Evolutionary conservation across 1,140 invertebrate species (phyloP).

Genomic region (Mizuhopecten yessoensis): DNA sequence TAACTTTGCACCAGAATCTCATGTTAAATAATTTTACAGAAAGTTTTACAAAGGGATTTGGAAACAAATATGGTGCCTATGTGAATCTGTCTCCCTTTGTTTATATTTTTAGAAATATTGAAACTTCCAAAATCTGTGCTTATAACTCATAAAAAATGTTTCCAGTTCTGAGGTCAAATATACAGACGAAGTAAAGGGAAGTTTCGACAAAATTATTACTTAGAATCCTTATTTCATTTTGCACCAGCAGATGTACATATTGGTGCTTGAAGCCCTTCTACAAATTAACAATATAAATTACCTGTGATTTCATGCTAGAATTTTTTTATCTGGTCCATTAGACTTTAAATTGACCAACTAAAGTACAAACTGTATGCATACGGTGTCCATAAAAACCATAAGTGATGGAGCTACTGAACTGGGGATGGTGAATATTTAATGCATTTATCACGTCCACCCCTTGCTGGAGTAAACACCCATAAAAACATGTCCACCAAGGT

Average conservation of each 20-base stretch:
- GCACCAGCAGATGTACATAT: no score
- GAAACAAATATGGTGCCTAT: no score
- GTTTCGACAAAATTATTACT: no score
- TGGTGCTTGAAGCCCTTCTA: no score
- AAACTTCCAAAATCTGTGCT: no score
- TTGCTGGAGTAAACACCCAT: slow-evolving; percentile 23
- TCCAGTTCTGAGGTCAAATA: no score
- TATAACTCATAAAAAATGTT: no score
- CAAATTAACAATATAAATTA: background rate
- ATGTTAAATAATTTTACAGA: no score
- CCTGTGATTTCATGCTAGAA: background rate
- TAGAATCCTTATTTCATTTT: background rate
- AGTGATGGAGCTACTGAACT: background rate
- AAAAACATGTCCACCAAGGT: background rate
- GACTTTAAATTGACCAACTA: background rate
- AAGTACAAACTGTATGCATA: slow-evolving; percentile 23
- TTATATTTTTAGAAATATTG: no score
- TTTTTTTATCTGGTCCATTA: background rate
- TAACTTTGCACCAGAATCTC: background rate
- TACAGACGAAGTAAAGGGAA: no score
- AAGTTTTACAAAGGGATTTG: no score
- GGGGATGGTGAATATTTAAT: slow-evolving; percentile 15
- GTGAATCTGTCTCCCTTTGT: no score
- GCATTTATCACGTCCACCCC: slow-evolving; percentile 9
- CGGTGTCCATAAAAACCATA: background rate